phyloP scores from a whole-genome alignment of 2,888 invertebrate species.

The Platycnemis pennipes region DNA sequence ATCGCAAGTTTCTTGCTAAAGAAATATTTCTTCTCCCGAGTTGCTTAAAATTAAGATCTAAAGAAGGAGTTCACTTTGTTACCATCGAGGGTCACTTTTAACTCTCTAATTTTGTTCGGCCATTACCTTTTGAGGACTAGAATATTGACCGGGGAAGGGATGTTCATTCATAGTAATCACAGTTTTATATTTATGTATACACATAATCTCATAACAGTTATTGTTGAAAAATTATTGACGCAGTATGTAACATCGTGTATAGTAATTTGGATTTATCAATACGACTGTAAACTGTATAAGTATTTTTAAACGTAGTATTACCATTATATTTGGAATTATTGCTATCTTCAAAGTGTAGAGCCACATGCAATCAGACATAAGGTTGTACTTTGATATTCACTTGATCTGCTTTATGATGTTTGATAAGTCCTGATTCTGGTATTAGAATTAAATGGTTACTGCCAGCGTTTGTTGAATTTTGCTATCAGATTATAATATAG shows the following conservation, averaged over 20 bases:
- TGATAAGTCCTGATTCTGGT: too few species aligned
- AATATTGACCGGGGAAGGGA: neutral
- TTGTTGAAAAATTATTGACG: neutral
- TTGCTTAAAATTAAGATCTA: neutral
- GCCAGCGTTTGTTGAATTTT: too few species aligned
- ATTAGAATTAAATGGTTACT: too few species aligned
- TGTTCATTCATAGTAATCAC: neutral
- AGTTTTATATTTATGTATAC: too few species aligned
- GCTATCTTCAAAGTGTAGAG: too few species aligned
- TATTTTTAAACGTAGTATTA: neutral
- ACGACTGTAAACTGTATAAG: neutral
- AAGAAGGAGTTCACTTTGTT: neutral
- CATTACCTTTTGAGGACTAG: neutral
- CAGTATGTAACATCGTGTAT: neutral
- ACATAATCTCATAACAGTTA: neutral
- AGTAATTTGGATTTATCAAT: neutral
- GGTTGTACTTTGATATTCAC: too few species aligned
- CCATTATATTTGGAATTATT: neutral
- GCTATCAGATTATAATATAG: too few species aligned
- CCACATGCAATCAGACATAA: too few species aligned
- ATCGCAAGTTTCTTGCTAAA: neutral
- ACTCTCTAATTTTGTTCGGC: neutral
- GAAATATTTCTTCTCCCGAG: constrained; percentile 9
- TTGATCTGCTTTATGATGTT: too few species aligned
- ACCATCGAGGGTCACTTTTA: neutral